These are phyloP conservation scores for Bungarus multicinctus DNA, from an alignment of 2,113 vertebrate species.

Conservation along the genomic window DNA sequence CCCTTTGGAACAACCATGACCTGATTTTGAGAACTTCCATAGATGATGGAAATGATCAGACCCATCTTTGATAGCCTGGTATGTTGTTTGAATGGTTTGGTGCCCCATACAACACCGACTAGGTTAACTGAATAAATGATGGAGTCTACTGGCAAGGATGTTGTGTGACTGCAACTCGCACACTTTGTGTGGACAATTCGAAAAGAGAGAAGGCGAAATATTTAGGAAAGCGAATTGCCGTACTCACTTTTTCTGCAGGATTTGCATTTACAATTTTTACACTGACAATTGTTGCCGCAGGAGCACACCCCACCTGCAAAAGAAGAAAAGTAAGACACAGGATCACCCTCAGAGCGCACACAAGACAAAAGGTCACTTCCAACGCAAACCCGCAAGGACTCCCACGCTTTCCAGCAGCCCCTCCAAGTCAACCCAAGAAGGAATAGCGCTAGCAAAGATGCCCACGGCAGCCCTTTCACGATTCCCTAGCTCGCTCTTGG, in stretches of 20 bases:
- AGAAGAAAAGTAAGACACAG: background rate
- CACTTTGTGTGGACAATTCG: background rate
- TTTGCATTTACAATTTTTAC: constrained; percentile 82
- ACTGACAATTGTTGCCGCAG: constrained; percentile 80
- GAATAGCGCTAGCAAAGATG: background rate
- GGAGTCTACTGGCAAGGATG: background rate
- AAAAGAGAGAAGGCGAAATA: background rate
- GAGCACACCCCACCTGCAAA: constrained; percentile 77
- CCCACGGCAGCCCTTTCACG: background rate
- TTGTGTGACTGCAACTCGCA: background rate
- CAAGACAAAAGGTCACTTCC: background rate
- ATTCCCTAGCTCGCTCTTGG: background rate
- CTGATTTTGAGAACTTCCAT: background rate
- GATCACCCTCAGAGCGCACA: background rate
- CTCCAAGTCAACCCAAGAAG: background rate
- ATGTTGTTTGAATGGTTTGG: background rate
- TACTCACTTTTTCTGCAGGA: constrained; percentile 74
- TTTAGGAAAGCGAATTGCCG: background rate
- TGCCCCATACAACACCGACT: background rate
- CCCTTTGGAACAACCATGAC: background rate
- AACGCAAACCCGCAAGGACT: background rate
- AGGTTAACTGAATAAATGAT: background rate
- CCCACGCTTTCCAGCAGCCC: background rate
- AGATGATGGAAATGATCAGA: background rate
- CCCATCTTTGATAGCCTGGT: background rate